These are phyloP conservation scores for Otis tarda DNA, from an alignment of 2,113 vertebrate species.

Conservation along the genomic window DNA sequence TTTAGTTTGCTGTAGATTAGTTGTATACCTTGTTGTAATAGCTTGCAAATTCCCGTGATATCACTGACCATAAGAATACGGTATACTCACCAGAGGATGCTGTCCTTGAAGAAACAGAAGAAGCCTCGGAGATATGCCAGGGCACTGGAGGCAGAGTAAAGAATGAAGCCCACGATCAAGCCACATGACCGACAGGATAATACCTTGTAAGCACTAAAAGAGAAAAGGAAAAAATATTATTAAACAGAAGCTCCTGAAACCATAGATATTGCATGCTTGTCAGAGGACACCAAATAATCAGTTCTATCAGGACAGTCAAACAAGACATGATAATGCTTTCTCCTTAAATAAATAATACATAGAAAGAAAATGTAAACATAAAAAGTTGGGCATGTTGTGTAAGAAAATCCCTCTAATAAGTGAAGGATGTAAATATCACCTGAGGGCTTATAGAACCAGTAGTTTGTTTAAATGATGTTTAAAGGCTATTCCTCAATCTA, in stretches of 20 bases:
- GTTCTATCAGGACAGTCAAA: background rate
- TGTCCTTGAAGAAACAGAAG: constrained; percentile 85
- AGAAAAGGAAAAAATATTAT: background rate
- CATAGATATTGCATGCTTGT: background rate
- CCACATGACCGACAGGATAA: constrained; percentile 81
- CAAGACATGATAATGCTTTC: background rate
- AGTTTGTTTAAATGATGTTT: no score
- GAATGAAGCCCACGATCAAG: constrained; percentile 72
- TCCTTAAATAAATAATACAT: background rate
- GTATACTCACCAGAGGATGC: constrained; percentile 82
- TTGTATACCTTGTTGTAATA: background rate
- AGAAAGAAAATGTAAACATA: background rate
- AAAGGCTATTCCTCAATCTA: no score
- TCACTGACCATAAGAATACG: background rate
- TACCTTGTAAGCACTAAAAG: constrained; percentile 76
- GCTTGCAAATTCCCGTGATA: background rate
- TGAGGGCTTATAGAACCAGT: no score
- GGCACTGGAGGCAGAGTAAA: constrained; percentile 75
- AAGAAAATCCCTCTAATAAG: background rate
- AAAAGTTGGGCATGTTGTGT: fast-evolving
- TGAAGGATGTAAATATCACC: background rate
- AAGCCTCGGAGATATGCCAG: constrained; percentile 76
- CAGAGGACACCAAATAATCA: no score
- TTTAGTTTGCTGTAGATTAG: background rate
- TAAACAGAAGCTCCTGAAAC: background rate